Conservation (phyloP, 2,888 invertebrate genomes). For the Megastigmus dorsalis region DNA sequence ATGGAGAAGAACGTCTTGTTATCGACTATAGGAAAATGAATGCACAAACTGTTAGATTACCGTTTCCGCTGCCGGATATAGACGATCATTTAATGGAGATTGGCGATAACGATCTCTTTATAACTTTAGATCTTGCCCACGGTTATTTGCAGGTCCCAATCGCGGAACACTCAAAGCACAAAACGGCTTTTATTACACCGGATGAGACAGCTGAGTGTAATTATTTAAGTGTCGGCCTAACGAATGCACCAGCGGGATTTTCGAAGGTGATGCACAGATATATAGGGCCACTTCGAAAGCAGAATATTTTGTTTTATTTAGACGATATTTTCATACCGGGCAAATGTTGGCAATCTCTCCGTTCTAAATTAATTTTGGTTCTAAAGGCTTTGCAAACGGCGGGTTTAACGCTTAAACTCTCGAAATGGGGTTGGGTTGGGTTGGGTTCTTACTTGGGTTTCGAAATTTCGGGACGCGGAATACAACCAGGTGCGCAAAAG, state of each 20-base stretch:
- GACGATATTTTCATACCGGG: no score
- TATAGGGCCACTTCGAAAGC: constrained; percentile 4
- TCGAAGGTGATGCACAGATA: not conserved
- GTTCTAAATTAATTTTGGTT: constrained; percentile 55
- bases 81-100: constrained; percentile 49
- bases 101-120: constrained; percentile 43
- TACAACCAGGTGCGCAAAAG: constrained; percentile 52
- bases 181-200: constrained; percentile 64
- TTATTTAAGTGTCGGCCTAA: constrained; percentile 63
- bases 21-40: constrained; percentile 12
- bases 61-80: constrained; percentile 3
- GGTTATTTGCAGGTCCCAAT: constrained; percentile 13
- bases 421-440: constrained; percentile 61
- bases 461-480: constrained; percentile 7
- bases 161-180: constrained; percentile 27
- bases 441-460: constrained; percentile 60
- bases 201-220: constrained; percentile 64
- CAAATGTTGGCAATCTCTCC: no score
- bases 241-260: constrained; percentile 58
- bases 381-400: constrained; percentile 55
- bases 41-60: not conserved
- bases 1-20: not conserved
- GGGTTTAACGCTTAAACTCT: constrained; percentile 60
- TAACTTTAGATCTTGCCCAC: not conserved
- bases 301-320: constrained; percentile 35